Evolutionary conservation across 2,113 vertebrate species (phyloP), one percentile per base, ranked within the genome.

Genomic region (Propithecus coquereli): DNA sequence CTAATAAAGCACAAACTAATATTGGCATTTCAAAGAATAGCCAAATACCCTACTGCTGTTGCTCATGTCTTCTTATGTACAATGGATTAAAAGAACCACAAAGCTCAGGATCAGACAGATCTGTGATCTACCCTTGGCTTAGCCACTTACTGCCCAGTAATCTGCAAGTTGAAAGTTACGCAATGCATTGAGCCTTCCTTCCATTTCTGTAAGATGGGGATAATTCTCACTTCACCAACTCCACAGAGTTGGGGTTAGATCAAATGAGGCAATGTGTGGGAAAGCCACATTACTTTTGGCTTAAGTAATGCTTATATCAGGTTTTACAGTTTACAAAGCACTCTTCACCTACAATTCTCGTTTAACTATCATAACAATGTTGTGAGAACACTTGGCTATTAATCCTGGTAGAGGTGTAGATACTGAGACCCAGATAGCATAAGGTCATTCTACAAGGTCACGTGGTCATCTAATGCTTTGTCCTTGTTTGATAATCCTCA

Each of bases 131-230:
- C 20, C 4, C 17, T 54, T 45, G 66, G 73, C 47, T 95, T 63
- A 97, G 65, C 34, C 40, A 66, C 61, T 66, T 66, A 34, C 0
- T 68, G 79, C 17, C 37, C 65, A 54, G 70, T 32, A 87, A 63
- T 40, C n/a, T 86, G 37, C 22, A 90, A 77, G 25, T 43, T 77
- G 20, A 10, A 34, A n/a, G 37, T 66, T 66, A 87, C 0, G 3
- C 2, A 74, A 66, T 68, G 83, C 40, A 50, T 2, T 70, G 50
- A 97, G 25, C 37, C 79, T 91, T 30, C 7, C 34, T 96, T 91
- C 54, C 73, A 25, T 34, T 90, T 97, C 79, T 87, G 37, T 76
- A 83, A 96, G 80, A 87, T 27, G 52, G 71, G 27, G 40, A 45
- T 25, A 71, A 87, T 43, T 86, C 17, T 47, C 25, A 84, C 52